Evolutionary conservation across 1,140 invertebrate genomes (phyloP), one percentile per base, ranked within the genome.

Genomic region (Diploscapter pachys): DNA sequence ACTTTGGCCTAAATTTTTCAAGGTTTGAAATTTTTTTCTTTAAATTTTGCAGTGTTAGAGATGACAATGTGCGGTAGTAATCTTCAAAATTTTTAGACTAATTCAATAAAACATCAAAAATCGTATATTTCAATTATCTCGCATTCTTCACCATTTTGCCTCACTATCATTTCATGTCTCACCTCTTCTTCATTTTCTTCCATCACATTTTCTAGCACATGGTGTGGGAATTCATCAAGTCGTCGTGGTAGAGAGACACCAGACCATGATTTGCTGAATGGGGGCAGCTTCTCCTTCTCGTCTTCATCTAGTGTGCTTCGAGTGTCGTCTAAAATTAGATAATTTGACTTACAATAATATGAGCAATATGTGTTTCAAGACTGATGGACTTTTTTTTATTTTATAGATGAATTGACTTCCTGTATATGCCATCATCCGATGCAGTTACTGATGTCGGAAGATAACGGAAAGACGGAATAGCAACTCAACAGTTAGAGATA

Each of bases 131-230:
- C 31, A 11, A 59, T 59, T 11, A 59, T 11, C 9, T 31, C 2
- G 51, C 8, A 13, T 65, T 31, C 63, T 8, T 6, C 51, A 9
- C 31, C 31, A 31, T 31, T 31, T 31, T 31, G 31, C 31, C 31
- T 31, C 31, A 31, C 31, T 31, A 31, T 8, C 63, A 31, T 9
- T 50, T 68, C 66, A 52, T 74, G 68, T 61, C 52, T 70, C 68
- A 61, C 73, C 54, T 74, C 73, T 9, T 56, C 54, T 57, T 74
- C 73, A n/a, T 74, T 67, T 53, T 64, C 73, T 65, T 74, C 73
- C 31, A 68, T n/a, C 6, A 74, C 73, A 67, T 74, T 61, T 9
- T 74, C 73, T 3, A 74, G 66, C 3, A 74, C 66, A 53, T 74
- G 73, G 64, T 74, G 73, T 63, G 62, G 50, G 57, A 74, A 74